phyloP scores from a whole-genome alignment of 1,140 invertebrate species.

The Zaprionus tsacasi region DNA sequence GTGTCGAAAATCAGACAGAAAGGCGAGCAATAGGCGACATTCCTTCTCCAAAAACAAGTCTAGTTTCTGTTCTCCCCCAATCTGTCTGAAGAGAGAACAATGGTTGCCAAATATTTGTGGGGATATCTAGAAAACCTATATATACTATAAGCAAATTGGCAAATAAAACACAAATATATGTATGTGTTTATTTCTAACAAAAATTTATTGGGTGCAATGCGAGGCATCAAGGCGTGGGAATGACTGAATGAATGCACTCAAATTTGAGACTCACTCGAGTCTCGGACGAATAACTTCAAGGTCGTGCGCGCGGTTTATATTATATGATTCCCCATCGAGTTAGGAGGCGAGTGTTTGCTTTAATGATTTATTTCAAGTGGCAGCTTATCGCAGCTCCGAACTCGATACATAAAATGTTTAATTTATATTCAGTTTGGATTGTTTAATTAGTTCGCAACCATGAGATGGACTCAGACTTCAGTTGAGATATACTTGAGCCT shows the following conservation, averaged over 20 bases:
- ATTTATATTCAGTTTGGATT: conserved; percentile 31
- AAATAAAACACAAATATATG: not conserved
- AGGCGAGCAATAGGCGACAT: conserved; percentile 38
- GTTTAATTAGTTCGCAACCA: too few species aligned
- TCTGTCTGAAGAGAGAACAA: conserved; percentile 19
- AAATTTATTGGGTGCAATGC: conserved; percentile 70
- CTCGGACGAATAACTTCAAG: conserved; percentile 42
- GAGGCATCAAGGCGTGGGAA: conserved; percentile 70
- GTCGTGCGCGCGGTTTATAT: conserved; percentile 36
- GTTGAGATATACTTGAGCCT: not conserved
- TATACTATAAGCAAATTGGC: not conserved
- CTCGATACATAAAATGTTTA: conserved; percentile 21
- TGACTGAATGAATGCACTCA: conserved; percentile 63
- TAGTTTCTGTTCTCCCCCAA: conserved; percentile 20
- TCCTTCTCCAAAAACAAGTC: conserved; percentile 44
- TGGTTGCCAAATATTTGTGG: conserved; percentile 29
- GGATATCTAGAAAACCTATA: not conserved
- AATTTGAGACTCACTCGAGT: conserved; percentile 16
- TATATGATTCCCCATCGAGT: conserved; percentile 35
- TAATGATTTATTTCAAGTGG: conserved; percentile 60
- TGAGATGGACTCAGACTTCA: not conserved
- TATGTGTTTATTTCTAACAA: conserved; percentile 52
- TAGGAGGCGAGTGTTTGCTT: conserved; percentile 58
- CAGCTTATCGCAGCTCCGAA: conserved; percentile 31
- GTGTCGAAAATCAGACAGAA: conserved; percentile 68